Evolutionary conservation across 64 coral and sea anemone genomes (phyloP), one percentile per base, ranked within the genome.

Genomic region (Trachythela sp.): DNA sequence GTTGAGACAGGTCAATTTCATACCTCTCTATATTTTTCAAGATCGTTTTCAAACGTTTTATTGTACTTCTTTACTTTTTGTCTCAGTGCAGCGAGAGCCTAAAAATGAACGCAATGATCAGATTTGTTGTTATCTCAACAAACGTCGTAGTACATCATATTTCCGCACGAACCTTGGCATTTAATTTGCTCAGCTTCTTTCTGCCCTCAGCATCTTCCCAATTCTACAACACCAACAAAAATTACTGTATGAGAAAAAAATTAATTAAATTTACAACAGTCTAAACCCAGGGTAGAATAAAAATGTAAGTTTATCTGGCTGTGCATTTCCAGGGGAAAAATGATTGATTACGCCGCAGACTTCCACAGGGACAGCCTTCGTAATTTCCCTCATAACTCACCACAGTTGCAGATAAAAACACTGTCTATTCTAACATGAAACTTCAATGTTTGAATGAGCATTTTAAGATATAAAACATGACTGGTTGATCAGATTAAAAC

Each of bases 201-300:
- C 95, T 92, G 22, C 93, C 95, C 54, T 98, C 95, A 13, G 95
- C 86, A 35, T 98, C 95, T 87, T 98, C 95, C 95, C 95, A 98
- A 70, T 93, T 98, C 95, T 98, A 39, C 14, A 0, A 38, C 48
- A 24, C 32, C 14, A 0, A 38, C 48, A 24, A 67, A 37, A 29
- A 80, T 37, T 31, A 11, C 68, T n/a, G n/a, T n/a, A n/a, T n/a
- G n/a, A n/a, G n/a, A n/a, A 72, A 72, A 11, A 72, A 22, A 31
- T 72, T 72, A 24, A 72, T 15, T 52, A 52, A 45, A 45, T 45
- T 11, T 11, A 6, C 4, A 4, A 45, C 42, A 45, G 42, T 45
- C 11, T 4, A 45, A 68, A n/a, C 59, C 30, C 59, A 8, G 20
- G 59, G 3, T 68, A 5, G 30, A 68, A 68, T 7, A 68, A n/a